phyloP scores from a whole-genome alignment of 2,113 vertebrate genomes.

The Solenodon paradoxus region DNA sequence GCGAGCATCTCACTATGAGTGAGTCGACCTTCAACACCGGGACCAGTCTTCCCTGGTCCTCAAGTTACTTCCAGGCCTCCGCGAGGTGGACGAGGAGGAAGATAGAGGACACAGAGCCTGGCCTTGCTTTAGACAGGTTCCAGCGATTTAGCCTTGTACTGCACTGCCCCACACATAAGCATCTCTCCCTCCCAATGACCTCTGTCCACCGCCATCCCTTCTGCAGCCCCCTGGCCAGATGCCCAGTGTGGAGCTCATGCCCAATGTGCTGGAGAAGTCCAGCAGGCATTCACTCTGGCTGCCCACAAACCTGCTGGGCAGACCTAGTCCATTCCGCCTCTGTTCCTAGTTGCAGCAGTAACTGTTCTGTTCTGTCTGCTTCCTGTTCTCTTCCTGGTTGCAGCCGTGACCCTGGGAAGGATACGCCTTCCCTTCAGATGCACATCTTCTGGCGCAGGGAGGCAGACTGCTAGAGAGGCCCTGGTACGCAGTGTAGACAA shows the following conservation, averaged over 20 bases:
- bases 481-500: not conserved
- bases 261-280: conserved; percentile 25
- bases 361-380: not conserved
- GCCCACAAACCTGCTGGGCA: conserved; percentile 45
- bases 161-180: not conserved
- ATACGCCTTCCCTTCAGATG: not conserved
- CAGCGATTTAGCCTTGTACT: conserved; percentile 23
- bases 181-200: conserved; percentile 60
- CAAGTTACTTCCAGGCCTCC: not conserved
- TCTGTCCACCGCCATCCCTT: conserved; percentile 56
- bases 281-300: conserved; percentile 23
- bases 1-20: not conserved
- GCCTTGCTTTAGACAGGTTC: conserved; percentile 8
- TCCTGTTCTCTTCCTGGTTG: conserved; percentile 27
- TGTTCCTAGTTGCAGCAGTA: conserved; percentile 11
- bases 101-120: not conserved
- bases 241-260: conserved; percentile 61
- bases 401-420: conserved; percentile 20
- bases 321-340: conserved; percentile 2
- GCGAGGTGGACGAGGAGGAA: not conserved
- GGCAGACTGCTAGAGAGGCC: not conserved
- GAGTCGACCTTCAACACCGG: not conserved
- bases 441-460: not conserved
- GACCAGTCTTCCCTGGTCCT: not conserved
- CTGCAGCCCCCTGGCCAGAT: conserved; percentile 68